Conservation (phyloP, 2,888 invertebrate genomes). For the Lepas anatifera region DNA sequence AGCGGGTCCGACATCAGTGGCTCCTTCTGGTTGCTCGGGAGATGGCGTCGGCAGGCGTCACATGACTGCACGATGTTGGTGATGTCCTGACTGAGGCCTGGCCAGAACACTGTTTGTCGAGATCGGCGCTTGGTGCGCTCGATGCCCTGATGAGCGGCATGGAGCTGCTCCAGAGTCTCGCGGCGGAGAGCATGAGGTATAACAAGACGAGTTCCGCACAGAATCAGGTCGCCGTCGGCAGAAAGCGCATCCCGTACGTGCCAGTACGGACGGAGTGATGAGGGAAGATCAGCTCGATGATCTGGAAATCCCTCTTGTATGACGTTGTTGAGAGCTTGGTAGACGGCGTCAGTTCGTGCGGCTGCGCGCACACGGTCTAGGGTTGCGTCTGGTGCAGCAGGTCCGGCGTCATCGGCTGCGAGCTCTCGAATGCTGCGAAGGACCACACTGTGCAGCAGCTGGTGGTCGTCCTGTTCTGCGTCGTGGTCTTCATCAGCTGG, state of each 20-base stretch:
- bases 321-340: not conserved
- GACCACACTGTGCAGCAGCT: not conserved
- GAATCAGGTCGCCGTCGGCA: too few relatives aligned
- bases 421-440: not conserved
- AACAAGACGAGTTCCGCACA: too few relatives aligned
- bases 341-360: constrained; percentile 1
- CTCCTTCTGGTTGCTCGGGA: not conserved
- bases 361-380: constrained; percentile 9
- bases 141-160: too few relatives aligned
- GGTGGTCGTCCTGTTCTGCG: not conserved
- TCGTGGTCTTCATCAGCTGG: not conserved
- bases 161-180: too few relatives aligned
- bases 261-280: too few relatives aligned
- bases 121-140: too few relatives aligned
- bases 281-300: too few relatives aligned
- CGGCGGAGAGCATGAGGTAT: too few relatives aligned
- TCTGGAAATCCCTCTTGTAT: not conserved
- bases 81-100: too few relatives aligned
- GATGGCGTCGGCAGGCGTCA: not conserved
- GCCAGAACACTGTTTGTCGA: too few relatives aligned
- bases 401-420: too few relatives aligned
- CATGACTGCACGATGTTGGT: not conserved
- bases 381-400: not conserved
- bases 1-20: constrained; percentile 2
- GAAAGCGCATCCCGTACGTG: too few relatives aligned